A percentile compares a stretch with the other conserved stretches of the same genome.
These are phyloP conservation scores for Conchocele bisecta DNA, from an alignment of 2,888 invertebrate species.

Conservation along the genomic window DNA sequence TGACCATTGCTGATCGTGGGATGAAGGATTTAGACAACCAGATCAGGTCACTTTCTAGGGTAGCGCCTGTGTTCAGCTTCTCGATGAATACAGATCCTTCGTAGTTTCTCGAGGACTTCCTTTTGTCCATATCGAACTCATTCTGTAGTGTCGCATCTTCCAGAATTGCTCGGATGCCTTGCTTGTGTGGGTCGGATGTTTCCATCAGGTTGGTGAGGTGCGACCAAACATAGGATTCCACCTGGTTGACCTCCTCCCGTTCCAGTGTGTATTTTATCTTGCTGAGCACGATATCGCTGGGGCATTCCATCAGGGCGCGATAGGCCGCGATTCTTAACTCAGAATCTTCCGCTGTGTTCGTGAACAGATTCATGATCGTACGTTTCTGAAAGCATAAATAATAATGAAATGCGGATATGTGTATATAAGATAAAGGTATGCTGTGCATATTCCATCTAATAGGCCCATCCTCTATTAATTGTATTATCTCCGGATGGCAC, in stretches of 20 bases:
- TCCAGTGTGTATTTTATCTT: conserved; percentile 85
- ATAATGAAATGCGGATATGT: too few relatives aligned
- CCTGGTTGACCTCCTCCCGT: conserved; percentile 86
- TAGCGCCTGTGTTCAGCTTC: conserved; percentile 88
- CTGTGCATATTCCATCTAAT: too few relatives aligned
- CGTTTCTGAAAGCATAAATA: too few relatives aligned
- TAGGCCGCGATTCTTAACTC: conserved; percentile 95
- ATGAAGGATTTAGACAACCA: conserved; percentile 80
- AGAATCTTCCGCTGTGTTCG: conserved; percentile 88
- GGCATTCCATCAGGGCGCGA: conserved; percentile 94
- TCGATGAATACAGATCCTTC: conserved; percentile 91
- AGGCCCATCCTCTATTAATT: too few relatives aligned
- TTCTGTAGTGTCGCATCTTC: conserved; percentile 90
- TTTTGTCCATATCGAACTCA: conserved; percentile 93
- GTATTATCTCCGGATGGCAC: too few relatives aligned
- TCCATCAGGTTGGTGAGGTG: conserved; percentile 94
- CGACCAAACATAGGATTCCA: conserved; percentile 97
- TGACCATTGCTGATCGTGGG: conserved; percentile 80
- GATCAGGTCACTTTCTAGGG: conserved; percentile 80
- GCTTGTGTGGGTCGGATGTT: conserved; percentile 91
- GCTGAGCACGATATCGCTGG: conserved; percentile 89
- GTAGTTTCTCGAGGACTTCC: conserved; percentile 95
- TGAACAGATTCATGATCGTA: conserved; percentile 86
- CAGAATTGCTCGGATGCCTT: conserved; percentile 93
- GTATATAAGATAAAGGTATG: too few relatives aligned